Evolutionary conservation across 2,797 vertebrate genomes (phyloP), one percentile per base, ranked within the genome.

Genomic region (Synanceia verrucosa): DNA sequence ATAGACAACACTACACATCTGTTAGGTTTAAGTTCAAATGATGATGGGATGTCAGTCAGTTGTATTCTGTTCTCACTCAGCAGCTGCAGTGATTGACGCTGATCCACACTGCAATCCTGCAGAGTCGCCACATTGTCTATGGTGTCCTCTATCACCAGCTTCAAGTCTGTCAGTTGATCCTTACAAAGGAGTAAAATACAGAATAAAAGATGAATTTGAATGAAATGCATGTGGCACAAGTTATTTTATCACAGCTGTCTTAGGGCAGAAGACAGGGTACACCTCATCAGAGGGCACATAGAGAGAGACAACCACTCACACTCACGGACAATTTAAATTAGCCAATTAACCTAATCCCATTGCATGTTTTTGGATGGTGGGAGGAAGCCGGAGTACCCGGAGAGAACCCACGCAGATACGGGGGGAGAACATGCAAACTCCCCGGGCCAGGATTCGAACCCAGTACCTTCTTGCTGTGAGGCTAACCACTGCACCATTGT

Each of bases 91-190:
- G 97, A 88, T 82, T 97, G 95, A 23, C 81, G 90, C 56, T 95
- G 95, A 55, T 94, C 95, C 70, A 93, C 68, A 73, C 93, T 95
- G 80, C 98, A 99, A 66, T 97, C 97, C 88, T 99, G 97, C 39
- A 98, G 89, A 66, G 95, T 95, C 73, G 96, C 96, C 43, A 94
- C 97, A 83, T 97, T 95, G 1, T 96, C 94, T 70, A 98, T 90
- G 0, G 96, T 96, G 85, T 98, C 97, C 70, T 94, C 95, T 44
- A 96, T 91, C 66, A 98, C 97, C 80, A 99, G 86, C 89, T 98
- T 97, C 79, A 99, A 88, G 76, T 98, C 97, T 51, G 95, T 96
- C 71, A 99, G 83, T 6, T 88, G 86, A 84, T 95, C 95, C 98
- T 99, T 76, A 43, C 34, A 81, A 21, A 79, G 37, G 23, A 59